A percentile compares a stretch with the other conserved stretches of the same genome.
These are phyloP conservation scores for Esox niger DNA, from an alignment of 2,113 vertebrate species.

Conservation along the genomic window DNA sequence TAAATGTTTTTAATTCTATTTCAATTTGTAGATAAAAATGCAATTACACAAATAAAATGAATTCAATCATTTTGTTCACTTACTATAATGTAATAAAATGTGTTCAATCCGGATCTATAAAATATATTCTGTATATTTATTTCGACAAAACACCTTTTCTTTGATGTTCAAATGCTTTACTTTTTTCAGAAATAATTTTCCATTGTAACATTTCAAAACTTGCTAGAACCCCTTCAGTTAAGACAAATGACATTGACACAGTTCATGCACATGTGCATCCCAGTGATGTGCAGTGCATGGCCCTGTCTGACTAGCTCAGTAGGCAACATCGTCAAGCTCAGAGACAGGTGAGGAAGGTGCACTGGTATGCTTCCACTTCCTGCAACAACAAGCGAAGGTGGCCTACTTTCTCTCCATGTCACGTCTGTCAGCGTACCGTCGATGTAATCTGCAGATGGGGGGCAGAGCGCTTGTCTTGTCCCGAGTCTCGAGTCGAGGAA, in stretches of 20 bases:
- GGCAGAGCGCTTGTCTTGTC: constrained; percentile 27
- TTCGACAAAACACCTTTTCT: too few species aligned
- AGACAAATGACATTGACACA: constrained; percentile 20
- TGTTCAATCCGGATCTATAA: too few species aligned
- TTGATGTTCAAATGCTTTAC: too few species aligned
- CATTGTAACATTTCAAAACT: too few species aligned
- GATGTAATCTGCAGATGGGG: constrained; percentile 66
- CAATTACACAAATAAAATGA: too few species aligned
- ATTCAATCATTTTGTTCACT: too few species aligned
- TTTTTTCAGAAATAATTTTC: too few species aligned
- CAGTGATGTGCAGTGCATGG: constrained; percentile 41
- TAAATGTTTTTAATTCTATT: constrained; percentile 17
- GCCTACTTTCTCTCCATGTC: constrained; percentile 64
- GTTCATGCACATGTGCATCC: constrained; percentile 29
- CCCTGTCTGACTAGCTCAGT: neutral
- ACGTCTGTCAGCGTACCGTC: constrained; percentile 37
- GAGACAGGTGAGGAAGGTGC: constrained; percentile 53
- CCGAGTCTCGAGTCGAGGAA: constrained; percentile 39
- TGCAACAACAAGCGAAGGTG: constrained; percentile 58
- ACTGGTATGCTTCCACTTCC: constrained; percentile 63
- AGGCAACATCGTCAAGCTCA: constrained; percentile 28
- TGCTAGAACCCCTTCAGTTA: neutral
- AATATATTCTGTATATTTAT: too few species aligned
- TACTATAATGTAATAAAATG: too few species aligned
- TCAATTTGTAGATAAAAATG: too few species aligned